Percentiles rank a stretch among this genome's conserved stretches.
Evolutionary conservation across 2,113 vertebrate species (phyloP).

Genomic region (Semnornis frantzii): DNA sequence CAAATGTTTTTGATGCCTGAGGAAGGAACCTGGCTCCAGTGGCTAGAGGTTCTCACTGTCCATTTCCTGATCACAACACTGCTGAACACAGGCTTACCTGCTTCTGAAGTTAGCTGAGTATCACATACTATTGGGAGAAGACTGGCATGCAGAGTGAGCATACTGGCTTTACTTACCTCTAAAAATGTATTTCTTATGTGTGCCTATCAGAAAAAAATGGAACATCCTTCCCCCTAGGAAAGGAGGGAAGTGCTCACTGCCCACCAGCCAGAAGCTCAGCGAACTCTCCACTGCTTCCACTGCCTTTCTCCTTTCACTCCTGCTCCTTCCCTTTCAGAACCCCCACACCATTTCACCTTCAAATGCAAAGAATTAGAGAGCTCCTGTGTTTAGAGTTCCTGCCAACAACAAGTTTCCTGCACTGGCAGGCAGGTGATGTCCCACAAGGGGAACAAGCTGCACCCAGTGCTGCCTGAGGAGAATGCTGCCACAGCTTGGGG

Average conservation of each 20-base stretch:
- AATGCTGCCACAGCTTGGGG: background rate
- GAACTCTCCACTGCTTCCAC: background rate
- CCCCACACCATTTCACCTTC: background rate
- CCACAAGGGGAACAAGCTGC: background rate
- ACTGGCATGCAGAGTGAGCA: background rate
- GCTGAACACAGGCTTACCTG: background rate
- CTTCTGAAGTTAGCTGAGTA: background rate
- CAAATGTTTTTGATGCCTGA: no score
- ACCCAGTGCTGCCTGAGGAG: background rate
- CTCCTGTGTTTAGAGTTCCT: background rate
- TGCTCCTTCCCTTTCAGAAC: background rate
- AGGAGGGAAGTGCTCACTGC: background rate
- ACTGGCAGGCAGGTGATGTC: background rate
- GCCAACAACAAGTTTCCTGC: background rate
- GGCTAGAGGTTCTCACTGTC: background rate
- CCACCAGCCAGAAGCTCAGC: background rate
- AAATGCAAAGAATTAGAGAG: background rate
- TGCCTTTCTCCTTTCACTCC: background rate
- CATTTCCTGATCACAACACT: background rate
- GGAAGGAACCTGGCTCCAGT: no score
- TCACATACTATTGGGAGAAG: background rate
- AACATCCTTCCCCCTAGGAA: background rate
- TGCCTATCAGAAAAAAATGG: background rate
- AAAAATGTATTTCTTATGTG: background rate
- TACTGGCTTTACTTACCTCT: background rate